These are phyloP conservation scores for Epizoanthus ramosus DNA, from an alignment of 92 coral and sea anemone genomes.

Conservation along the genomic window DNA sequence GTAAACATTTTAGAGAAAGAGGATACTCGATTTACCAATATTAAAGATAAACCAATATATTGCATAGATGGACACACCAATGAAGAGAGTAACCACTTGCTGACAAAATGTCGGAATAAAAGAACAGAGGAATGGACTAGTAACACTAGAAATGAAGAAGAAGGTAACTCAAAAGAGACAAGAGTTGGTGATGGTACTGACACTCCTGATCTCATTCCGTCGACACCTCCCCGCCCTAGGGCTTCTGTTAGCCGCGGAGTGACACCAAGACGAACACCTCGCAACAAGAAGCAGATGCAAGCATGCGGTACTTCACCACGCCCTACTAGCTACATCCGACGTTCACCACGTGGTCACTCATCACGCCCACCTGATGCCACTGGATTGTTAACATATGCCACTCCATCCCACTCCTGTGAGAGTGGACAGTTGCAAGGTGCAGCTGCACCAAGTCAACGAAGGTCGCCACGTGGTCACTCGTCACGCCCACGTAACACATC, in stretches of 20 bases:
- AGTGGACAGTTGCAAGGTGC: neutral
- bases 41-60: constrained; percentile 3
- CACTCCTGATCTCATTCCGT: constrained; percentile 44
- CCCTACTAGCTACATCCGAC: constrained; percentile 9
- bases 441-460: neutral
- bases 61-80: neutral
- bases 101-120: constrained; percentile 3
- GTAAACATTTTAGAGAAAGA: neutral
- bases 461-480: constrained; percentile 1
- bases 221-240: constrained; percentile 52
- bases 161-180: neutral
- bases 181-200: neutral
- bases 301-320: neutral
- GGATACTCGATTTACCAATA: neutral
- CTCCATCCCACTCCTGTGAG: neutral
- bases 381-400: neutral
- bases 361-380: neutral
- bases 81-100: neutral
- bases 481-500: neutral
- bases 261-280: constrained; percentile 45
- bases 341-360: constrained; percentile 5
- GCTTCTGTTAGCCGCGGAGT: constrained; percentile 14
- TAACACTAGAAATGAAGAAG: neutral
- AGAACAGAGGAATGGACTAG: neutral
- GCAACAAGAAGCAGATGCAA: constrained; percentile 11